Evolutionary conservation across 2,113 vertebrate species (phyloP).

Genomic region (Lethenteron reissneri): DNA sequence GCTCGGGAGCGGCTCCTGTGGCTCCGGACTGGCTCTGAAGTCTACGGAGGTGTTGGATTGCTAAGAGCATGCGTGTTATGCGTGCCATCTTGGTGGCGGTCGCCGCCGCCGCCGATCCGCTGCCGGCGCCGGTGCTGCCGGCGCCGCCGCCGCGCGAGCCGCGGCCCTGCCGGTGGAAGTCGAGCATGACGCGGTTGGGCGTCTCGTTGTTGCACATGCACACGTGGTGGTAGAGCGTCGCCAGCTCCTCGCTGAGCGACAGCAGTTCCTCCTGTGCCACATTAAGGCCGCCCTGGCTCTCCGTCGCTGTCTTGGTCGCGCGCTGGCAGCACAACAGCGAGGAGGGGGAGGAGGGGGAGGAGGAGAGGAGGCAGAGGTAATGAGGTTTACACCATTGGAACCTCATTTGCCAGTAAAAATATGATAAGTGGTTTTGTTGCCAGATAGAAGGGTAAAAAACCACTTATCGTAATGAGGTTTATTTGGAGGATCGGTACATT

Average conservation of each 20-base stretch:
- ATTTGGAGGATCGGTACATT: too few relatives aligned
- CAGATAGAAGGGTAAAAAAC: too few relatives aligned
- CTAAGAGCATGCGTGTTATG: too few relatives aligned
- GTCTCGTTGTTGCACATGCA: constrained; percentile 96
- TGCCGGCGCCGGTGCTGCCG: constrained; percentile 23
- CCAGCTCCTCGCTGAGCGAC: constrained; percentile 82
- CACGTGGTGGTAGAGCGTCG: constrained; percentile 92
- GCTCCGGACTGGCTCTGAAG: too few relatives aligned
- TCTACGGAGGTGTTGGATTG: too few relatives aligned
- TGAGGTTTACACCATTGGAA: not conserved
- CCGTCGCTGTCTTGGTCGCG: constrained; percentile 33
- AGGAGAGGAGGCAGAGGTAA: not conserved
- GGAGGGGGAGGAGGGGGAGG: not conserved
- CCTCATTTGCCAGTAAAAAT: not conserved
- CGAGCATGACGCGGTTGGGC: constrained; percentile 86
- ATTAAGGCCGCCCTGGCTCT: constrained; percentile 67
- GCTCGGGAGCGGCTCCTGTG: too few relatives aligned
- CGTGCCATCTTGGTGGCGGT: too few relatives aligned
- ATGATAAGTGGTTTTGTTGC: too few relatives aligned
- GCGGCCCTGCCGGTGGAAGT: constrained; percentile 84
- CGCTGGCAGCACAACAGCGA: constrained; percentile 19
- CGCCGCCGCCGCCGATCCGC: too few relatives aligned
- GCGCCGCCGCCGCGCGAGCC: constrained; percentile 57
- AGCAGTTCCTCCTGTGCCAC: constrained; percentile 82
- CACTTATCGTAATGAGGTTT: not conserved